Base-by-base conservation (phyloP, 2,888 invertebrate species). In the Parascotia fuliginaria region DNA sequence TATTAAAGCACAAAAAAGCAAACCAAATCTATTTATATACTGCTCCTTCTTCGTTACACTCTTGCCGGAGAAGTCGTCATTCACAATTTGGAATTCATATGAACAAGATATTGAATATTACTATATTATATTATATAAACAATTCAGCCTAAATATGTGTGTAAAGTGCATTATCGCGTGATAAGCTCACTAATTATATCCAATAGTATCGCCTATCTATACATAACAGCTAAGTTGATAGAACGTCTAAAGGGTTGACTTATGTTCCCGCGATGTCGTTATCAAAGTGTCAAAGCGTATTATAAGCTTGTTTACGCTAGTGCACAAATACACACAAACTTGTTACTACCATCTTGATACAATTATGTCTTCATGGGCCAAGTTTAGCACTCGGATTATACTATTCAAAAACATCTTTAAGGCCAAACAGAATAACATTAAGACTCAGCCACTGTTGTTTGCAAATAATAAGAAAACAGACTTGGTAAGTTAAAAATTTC, bases 391-490 rank as follows among this genome's bases (percentile, higher is more conserved):
- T 51, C 43, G 58, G 68, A 74, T 77, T 73, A 73, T 70, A 66
- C 62, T 65, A 71, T 75, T 75, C 67, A 75, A 75, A 77, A 76
- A 68, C 68, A 68, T 68, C 53, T 68, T 68, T 68, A 63, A 63
- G 60, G 63, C 60, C 68, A 68, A 68, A 68, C 66, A 69, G 76
- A 83, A 79, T 78, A 81, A 79, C 77, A 75, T 79, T 77, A 77
- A 75, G 73, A 67, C 65, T 64, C 73, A 69, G 70, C 79, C 80
- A 74, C 77, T 68, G 83, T 81, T 88, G 85, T 87, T 88, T 76
- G 76, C 79, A 86, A 87, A 87, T 85, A 87, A 88, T 85, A 88
- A 86, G 84, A 85, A 83, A 73, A 82, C 83, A 83, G 79, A 81
- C 77, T 83, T 77, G 78, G 80, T 64, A 85, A 89, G 83, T 87